Evolutionary conservation across 2,888 invertebrate genomes (phyloP).

Genomic region (Strigamia maritima): DNA sequence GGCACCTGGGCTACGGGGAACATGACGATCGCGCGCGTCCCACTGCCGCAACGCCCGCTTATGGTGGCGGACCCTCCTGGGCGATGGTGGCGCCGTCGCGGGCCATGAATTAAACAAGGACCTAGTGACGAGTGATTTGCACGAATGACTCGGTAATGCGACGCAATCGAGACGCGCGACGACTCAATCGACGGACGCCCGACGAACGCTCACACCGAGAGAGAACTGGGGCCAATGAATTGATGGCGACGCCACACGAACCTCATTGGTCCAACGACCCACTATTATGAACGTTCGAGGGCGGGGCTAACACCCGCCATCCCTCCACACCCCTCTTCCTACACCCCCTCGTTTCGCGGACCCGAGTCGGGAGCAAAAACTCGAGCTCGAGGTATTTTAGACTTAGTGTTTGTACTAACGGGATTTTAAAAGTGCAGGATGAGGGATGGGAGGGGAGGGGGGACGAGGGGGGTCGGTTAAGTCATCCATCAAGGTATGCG

Average conservation of each 20-base stretch:
- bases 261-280: constrained; percentile 23
- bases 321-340: neutral
- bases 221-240: constrained; percentile 15
- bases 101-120: constrained; percentile 17
- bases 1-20: constrained; percentile 22
- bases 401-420: neutral
- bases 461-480: neutral
- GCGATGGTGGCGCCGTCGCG: constrained; percentile 16
- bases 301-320: neutral
- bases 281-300: constrained; percentile 13
- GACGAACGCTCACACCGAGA: neutral
- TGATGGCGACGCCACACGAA: constrained; percentile 23
- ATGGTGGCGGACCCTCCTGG: constrained; percentile 19
- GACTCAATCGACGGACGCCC: constrained; percentile 19
- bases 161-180: constrained; percentile 23
- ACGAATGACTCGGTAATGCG: constrained; percentile 19
- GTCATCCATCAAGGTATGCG: neutral
- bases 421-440: constrained; percentile 5
- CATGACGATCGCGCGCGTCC: constrained; percentile 31
- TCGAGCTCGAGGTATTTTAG: neutral
- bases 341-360: constrained; percentile 3
- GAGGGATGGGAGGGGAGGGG: too few species aligned
- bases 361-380: neutral
- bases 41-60: constrained; percentile 15
- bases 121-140: constrained; percentile 11